phyloP scores from a whole-genome alignment of 1,140 invertebrate species.

The Protaetia brevitarsis region DNA sequence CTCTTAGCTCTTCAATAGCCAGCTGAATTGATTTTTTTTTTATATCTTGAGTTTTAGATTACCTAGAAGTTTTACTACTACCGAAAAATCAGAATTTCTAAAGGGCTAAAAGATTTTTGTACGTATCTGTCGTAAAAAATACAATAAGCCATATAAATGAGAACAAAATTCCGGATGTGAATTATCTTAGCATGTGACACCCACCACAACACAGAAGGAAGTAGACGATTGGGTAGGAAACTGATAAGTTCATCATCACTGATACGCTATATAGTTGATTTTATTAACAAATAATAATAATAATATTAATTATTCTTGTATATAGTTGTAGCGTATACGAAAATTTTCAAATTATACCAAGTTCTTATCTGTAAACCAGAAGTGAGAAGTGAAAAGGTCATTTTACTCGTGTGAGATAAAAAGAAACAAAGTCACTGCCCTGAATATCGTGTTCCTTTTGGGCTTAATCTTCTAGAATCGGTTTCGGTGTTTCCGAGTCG shows the following conservation, averaged over 20 bases:
- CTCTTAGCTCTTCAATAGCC: too few species aligned
- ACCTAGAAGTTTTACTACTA: too few species aligned
- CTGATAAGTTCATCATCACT: not conserved
- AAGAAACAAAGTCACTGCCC: not conserved
- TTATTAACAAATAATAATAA: not conserved
- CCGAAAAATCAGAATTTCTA: too few species aligned
- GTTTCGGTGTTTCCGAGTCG: not conserved
- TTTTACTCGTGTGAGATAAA: not conserved
- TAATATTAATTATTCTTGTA: not conserved
- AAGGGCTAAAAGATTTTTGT: not conserved
- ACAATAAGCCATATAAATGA: not conserved
- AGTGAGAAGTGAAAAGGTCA: not conserved
- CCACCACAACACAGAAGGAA: not conserved
- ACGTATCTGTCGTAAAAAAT: not conserved
- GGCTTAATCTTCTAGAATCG: not conserved
- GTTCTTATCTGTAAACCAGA: too few species aligned
- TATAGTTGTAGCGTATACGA: not conserved
- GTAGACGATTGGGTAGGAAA: not conserved
- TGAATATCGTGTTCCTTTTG: too few species aligned
- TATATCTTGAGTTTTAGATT: too few species aligned
- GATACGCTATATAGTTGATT: not conserved
- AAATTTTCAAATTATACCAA: too few species aligned
- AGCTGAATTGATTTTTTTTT: too few species aligned
- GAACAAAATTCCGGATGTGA: constrained; percentile 1
- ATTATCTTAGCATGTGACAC: not conserved